Evolutionary conservation across 2,113 vertebrate species (phyloP).

Genomic region (Petrocephalus zakoni): DNA sequence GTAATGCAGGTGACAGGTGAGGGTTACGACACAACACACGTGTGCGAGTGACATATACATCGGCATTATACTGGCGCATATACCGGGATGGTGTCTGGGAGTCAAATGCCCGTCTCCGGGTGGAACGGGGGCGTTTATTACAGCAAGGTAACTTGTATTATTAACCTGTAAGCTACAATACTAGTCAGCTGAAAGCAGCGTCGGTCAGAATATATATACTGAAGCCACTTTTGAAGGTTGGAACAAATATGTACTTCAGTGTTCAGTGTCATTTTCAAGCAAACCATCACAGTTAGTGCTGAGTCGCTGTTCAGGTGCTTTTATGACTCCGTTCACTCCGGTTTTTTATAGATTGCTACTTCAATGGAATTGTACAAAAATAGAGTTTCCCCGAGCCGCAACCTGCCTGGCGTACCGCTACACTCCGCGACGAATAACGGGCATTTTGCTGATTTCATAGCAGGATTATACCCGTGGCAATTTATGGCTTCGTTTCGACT

Average conservation of each 20-base stretch:
- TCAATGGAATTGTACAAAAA: background rate
- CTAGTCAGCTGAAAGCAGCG: background rate
- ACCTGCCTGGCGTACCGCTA: background rate
- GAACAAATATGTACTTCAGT: background rate
- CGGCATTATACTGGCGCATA: background rate
- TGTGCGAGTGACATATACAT: background rate
- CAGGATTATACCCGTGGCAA: background rate
- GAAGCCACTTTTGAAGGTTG: background rate
- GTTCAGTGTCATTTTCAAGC: background rate
- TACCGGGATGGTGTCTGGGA: background rate
- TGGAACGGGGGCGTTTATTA: background rate
- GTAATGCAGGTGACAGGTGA: background rate
- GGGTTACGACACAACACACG: background rate
- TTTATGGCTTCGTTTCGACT: background rate
- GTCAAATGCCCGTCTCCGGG: background rate
- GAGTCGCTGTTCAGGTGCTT: background rate
- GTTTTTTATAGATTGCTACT: background rate
- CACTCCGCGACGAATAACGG: background rate
- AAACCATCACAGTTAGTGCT: background rate
- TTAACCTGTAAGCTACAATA: background rate
- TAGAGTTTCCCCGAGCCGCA: background rate
- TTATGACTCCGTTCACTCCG: background rate
- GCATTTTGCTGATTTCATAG: background rate
- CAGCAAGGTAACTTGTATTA: background rate
- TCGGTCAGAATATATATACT: background rate